A percentile compares a stretch with the other conserved stretches of the same genome.
These are phyloP conservation scores for Herpetotheres cachinnans DNA, from an alignment of 2,113 vertebrate species.

Conservation along the genomic window DNA sequence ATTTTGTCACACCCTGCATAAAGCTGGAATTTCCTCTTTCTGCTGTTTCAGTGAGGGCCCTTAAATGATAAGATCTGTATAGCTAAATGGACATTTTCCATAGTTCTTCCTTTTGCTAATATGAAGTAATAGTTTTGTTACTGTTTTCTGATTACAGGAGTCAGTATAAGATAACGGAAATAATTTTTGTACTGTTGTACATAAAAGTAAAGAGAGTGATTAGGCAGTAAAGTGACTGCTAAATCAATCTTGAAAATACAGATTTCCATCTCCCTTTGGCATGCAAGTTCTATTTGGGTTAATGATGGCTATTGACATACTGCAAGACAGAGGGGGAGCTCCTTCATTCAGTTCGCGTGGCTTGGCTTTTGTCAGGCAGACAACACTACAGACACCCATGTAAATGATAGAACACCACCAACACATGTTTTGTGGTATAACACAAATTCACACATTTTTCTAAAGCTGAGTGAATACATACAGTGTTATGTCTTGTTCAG, in stretches of 20 bases:
- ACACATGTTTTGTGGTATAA: neutral
- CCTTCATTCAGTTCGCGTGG: neutral
- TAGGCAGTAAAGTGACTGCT: neutral
- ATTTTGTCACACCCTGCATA: neutral
- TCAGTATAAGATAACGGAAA: neutral
- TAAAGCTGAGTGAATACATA: neutral
- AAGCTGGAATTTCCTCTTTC: neutral
- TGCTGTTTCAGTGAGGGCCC: neutral
- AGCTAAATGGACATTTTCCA: neutral
- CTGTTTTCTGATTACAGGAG: neutral
- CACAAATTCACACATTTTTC: neutral
- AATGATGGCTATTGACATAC: neutral
- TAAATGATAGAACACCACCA: neutral
- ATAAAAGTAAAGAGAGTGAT: neutral
- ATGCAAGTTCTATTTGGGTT: neutral
- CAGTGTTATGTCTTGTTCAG: neutral
- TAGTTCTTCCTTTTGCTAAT: neutral
- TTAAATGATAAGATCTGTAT: neutral
- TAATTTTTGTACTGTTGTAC: neutral
- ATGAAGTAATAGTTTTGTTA: neutral
- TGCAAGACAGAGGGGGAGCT: neutral
- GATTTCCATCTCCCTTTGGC: neutral
- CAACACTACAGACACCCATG: neutral
- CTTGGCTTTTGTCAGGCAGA: neutral
- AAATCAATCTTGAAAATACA: neutral